These are phyloP conservation scores for Platycercus adscitus DNA, from an alignment of 2,113 vertebrate genomes.

Conservation along the genomic window DNA sequence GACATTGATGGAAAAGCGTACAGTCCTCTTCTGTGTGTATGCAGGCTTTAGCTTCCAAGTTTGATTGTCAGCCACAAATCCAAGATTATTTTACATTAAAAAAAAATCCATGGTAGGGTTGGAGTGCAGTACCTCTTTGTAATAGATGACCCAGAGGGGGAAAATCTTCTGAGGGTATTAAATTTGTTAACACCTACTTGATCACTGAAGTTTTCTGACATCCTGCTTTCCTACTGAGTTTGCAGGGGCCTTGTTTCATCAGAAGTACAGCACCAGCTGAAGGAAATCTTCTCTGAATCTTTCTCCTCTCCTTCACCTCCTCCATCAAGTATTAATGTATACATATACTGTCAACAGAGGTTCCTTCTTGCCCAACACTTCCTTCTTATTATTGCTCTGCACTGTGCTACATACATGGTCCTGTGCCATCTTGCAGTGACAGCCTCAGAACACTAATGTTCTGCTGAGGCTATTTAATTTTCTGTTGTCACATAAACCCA, in stretches of 20 bases:
- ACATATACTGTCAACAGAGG: background rate
- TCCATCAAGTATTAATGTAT: background rate
- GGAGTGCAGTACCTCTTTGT: background rate
- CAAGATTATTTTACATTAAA: background rate
- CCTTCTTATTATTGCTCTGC: background rate
- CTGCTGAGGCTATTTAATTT: background rate
- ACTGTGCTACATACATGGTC: background rate
- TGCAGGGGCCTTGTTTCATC: background rate
- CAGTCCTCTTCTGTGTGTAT: background rate
- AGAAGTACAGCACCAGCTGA: background rate
- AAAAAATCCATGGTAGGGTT: background rate
- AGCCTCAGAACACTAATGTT: background rate
- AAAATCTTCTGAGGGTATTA: background rate
- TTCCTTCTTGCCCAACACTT: background rate
- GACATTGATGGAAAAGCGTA: rapidly evolving
- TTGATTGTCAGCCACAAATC: background rate
- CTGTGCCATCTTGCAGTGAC: rapidly evolving
- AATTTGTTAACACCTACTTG: background rate
- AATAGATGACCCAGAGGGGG: background rate
- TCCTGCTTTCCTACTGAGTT: background rate
- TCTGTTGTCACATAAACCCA: background rate
- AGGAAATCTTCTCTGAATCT: background rate
- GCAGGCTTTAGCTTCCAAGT: background rate
- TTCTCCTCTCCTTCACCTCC: background rate
- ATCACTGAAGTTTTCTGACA: background rate